These are phyloP conservation scores for Aelia acuminata DNA, from an alignment of 2,888 invertebrate species.

Conservation along the genomic window DNA sequence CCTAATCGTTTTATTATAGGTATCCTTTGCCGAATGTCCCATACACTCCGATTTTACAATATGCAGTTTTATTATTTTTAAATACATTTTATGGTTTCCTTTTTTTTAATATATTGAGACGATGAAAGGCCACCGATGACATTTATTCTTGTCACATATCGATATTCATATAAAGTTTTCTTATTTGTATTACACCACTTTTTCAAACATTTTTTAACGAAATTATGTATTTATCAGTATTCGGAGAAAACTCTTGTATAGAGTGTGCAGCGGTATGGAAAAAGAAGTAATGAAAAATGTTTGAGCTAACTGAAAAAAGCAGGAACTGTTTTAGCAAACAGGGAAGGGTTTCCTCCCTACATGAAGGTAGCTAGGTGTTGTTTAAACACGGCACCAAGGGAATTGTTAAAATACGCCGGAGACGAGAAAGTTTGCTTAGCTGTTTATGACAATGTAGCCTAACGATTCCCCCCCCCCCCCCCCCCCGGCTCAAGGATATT, in stretches of 20 bases:
- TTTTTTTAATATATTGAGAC: too few species aligned
- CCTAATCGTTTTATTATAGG: too few species aligned
- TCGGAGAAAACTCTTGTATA: not conserved
- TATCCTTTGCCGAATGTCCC: too few species aligned
- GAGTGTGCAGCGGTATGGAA: not conserved
- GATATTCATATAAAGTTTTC: too few species aligned
- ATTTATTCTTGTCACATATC: too few species aligned
- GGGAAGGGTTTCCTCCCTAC: conserved; percentile 24
- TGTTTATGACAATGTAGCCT: conserved; percentile 57
- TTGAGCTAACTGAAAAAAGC: conserved; percentile 42
- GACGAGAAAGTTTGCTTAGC: conserved; percentile 58
- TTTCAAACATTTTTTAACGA: not conserved
- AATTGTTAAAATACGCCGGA: conserved; percentile 58
- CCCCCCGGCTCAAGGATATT: conserved; percentile 12
- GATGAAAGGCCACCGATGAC: too few species aligned
- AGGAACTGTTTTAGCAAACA: conserved; percentile 55
- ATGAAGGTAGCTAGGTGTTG: conserved; percentile 56
- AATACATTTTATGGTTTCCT: too few species aligned
- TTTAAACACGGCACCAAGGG: conserved; percentile 44
- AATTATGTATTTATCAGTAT: not conserved
- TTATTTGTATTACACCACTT: not conserved
- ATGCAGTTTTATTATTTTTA: too few species aligned
- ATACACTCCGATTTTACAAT: too few species aligned
- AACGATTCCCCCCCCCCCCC: conserved; percentile 40
- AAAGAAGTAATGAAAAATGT: conserved; percentile 3